Base-by-base conservation (phyloP, 2,888 invertebrate species). In the Azorinus chamasolen region DNA sequence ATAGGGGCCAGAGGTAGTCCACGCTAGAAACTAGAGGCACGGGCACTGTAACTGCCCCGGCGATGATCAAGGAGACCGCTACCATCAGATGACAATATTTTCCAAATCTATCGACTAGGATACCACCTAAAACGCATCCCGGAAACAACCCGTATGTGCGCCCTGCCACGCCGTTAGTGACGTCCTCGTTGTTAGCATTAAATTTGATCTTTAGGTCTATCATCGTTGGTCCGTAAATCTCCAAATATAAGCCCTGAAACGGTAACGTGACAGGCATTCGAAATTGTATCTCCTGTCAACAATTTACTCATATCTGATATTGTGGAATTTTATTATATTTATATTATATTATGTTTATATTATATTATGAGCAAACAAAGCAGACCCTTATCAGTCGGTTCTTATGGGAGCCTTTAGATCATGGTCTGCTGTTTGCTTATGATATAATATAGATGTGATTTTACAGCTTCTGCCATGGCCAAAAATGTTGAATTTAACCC, bases 181-280 rank as follows among this genome's bases (percentile, higher is more conserved):
- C 80, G n/a, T 85, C 76, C 57, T 87, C 88, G 68, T 85, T 84
- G 55, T 84, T 78, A 8, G 73, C 64, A 27, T 80, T 57, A 0
- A 82, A 53, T 10, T 80, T 73, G 10, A 84, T 63, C 69, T 73
- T 84, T 10, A 88, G 69, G 62, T 88, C 87, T 10, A 74, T 84
- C 24, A 83, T 69, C 0, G 87, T 86, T 20, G 88, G 88, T n/a
- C 87, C 87, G 12, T 75, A 75, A 12, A 87, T 79, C 65, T 87
- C 87, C 22, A 83, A 54, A 55, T 75, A 81, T 22, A 88, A 51
- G 16, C 87, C 88, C 80, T 80, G 37, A 18, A 20, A 59, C 41
- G 18, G n/a, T 32, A 24, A 3, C 14, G 25, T 45, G 14, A 14
- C n/a, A 18, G 45, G 14, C 4, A 45, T n/a, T 5, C n/a, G 45